These are phyloP conservation scores for Ceryle rudis DNA, from an alignment of 2,797 vertebrate genomes.

Conservation along the genomic window DNA sequence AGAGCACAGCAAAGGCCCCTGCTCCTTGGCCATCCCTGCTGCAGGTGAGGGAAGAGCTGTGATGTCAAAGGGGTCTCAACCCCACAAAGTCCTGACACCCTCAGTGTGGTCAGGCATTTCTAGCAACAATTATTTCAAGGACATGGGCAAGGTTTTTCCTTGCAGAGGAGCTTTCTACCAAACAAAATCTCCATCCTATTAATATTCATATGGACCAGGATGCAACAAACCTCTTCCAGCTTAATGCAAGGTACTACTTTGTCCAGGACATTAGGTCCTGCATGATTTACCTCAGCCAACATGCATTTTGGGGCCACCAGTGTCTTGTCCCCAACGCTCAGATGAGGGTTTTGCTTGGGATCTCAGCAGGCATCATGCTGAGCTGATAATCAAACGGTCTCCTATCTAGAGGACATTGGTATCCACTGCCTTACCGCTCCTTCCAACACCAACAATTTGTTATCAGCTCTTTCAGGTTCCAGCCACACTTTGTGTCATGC, in stretches of 20 bases:
- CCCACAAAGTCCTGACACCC: not conserved
- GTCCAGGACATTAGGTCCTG: not conserved
- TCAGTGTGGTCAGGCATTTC: not conserved
- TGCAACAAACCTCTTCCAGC: not conserved
- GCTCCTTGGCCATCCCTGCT: not conserved
- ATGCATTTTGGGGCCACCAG: not conserved
- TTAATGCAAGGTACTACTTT: not conserved
- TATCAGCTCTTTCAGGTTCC: not conserved
- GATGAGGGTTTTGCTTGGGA: not conserved
- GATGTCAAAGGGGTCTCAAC: not conserved
- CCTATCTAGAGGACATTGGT: not conserved
- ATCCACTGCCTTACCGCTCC: not conserved
- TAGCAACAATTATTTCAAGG: not conserved
- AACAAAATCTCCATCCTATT: not conserved
- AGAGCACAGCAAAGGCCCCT: not conserved
- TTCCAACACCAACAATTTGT: not conserved
- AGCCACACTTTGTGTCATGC: not conserved
- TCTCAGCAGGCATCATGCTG: not conserved
- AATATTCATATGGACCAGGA: fast-evolving
- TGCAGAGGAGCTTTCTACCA: not conserved
- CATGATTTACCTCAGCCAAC: not conserved
- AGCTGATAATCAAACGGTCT: not conserved
- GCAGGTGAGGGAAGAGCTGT: not conserved
- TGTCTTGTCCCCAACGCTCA: fast-evolving
- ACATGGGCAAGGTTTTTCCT: not conserved